These are phyloP conservation scores for Akabosia matsudoensis DNA, from an alignment of 1,140 invertebrate species.

Conservation along the genomic window DNA sequence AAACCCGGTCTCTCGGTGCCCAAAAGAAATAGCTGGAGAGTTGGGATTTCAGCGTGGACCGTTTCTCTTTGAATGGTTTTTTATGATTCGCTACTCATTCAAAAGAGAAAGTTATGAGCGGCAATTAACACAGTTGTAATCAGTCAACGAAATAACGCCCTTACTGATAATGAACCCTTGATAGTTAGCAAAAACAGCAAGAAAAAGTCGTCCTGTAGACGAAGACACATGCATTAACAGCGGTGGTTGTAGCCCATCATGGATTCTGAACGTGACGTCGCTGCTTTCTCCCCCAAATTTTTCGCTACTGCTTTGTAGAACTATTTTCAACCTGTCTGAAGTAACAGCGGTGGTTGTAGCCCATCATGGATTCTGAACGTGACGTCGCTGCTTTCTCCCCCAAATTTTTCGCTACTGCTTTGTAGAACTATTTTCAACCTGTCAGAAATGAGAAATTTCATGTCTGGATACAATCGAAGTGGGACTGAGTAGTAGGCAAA, in stretches of 20 bases:
- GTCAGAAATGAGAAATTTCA: neutral
- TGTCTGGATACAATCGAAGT: neutral
- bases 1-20: neutral
- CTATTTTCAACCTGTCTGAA: too few species aligned
- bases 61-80: neutral
- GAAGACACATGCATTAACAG: neutral
- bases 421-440: too few species aligned
- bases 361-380: neutral
- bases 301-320: too few species aligned
- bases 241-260: neutral
- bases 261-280: neutral
- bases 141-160: too few species aligned
- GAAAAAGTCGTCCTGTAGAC: neutral
- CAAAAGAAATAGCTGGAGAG: neutral
- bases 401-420: too few species aligned
- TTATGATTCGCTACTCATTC: neutral
- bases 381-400: too few species aligned
- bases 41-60: neutral
- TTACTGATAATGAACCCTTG: constrained; percentile 4
- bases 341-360: neutral
- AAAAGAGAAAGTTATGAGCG: too few species aligned
- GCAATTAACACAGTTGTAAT: too few species aligned
- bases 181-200: neutral
- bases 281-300: too few species aligned
- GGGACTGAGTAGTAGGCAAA: neutral